These are phyloP conservation scores for Oeneis ivallda DNA, from an alignment of 2,888 invertebrate genomes.

Conservation along the genomic window DNA sequence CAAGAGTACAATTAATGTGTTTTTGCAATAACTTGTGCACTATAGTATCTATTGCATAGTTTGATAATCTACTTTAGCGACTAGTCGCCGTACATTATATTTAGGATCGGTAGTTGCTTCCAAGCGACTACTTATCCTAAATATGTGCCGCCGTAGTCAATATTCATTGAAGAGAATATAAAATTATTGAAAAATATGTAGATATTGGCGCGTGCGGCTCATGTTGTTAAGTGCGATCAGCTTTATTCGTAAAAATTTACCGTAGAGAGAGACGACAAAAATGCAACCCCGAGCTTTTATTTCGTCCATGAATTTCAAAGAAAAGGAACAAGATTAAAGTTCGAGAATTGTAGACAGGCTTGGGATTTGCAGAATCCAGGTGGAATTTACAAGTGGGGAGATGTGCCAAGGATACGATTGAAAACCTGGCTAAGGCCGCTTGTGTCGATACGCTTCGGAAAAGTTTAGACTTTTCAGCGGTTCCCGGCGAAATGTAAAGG, in stretches of 20 bases:
- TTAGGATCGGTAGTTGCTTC: too few relatives aligned
- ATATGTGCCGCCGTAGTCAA: too few relatives aligned
- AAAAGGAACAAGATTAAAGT: constrained; percentile 43
- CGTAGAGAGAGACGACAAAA: constrained; percentile 17
- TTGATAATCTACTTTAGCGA: too few relatives aligned
- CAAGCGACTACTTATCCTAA: too few relatives aligned
- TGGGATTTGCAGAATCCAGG: constrained; percentile 42
- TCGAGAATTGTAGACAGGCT: constrained; percentile 41
- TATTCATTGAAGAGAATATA: too few relatives aligned
- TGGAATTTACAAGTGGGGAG: constrained; percentile 43
- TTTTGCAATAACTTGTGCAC: too few relatives aligned
- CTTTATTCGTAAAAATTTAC: neutral
- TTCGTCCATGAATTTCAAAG: constrained; percentile 29
- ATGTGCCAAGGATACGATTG: constrained; percentile 40
- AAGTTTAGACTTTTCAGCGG: constrained; percentile 34
- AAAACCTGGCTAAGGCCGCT: constrained; percentile 40
- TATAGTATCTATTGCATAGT: too few relatives aligned
- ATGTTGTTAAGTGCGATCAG: neutral
- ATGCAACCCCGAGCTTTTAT: constrained; percentile 27
- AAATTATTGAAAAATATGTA: too few relatives aligned
- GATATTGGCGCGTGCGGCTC: too few relatives aligned
- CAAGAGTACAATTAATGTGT: too few relatives aligned
- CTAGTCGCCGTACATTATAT: too few relatives aligned
- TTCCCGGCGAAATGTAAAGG: constrained; percentile 29
- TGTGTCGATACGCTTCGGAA: constrained; percentile 34